phyloP scores from a whole-genome alignment of 2,888 invertebrate genomes.

The Acleris emargana region DNA sequence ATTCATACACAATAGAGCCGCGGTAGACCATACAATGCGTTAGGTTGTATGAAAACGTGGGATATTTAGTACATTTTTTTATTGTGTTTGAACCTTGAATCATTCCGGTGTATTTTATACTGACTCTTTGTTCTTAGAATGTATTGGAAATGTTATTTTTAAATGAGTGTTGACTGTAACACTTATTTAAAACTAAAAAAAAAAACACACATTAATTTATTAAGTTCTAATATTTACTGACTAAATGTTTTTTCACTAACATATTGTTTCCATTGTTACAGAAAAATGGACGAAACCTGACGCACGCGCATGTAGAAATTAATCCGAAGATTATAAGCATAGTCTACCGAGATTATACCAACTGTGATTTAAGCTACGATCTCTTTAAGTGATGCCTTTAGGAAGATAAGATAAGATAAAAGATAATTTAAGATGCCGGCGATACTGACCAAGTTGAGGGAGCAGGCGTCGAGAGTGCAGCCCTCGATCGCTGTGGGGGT shows the following conservation, averaged over 20 bases:
- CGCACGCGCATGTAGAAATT: slow-evolving; percentile 37
- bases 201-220: too few species aligned
- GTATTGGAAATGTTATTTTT: background rate
- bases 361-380: slow-evolving; percentile 30
- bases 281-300: slow-evolving; percentile 64
- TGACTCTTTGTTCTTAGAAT: too few species aligned
- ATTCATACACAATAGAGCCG: slow-evolving; percentile 5
- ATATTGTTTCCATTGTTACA: slow-evolving; percentile 55
- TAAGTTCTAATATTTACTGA: too few species aligned
- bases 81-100: too few species aligned
- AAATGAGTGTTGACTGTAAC: background rate
- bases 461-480: slow-evolving; percentile 73
- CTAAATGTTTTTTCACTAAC: too few species aligned
- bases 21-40: slow-evolving; percentile 10
- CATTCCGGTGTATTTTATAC: too few species aligned
- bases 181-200: too few species aligned
- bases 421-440: slow-evolving; percentile 66
- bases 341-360: slow-evolving; percentile 10
- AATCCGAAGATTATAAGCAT: slow-evolving; percentile 23
- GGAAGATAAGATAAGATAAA: slow-evolving; percentile 21
- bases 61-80: too few species aligned
- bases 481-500: slow-evolving; percentile 73
- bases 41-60: background rate
- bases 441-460: slow-evolving; percentile 74
- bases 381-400: slow-evolving; percentile 21